phyloP scores from a whole-genome alignment of 1,140 invertebrate species.

The Drosophila arizonae region DNA sequence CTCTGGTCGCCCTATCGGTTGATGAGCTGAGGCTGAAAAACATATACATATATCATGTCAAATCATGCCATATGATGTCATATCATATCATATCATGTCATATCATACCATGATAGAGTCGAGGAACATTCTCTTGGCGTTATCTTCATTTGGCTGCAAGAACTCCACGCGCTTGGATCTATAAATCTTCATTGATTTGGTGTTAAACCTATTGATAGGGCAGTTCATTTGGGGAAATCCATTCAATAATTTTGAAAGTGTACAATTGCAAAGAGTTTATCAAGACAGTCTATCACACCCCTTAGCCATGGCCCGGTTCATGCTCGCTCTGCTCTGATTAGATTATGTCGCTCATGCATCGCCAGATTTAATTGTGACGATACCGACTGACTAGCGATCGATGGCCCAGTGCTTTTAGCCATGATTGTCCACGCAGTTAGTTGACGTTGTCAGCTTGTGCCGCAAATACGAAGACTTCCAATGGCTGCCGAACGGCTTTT shows the following conservation, averaged over 20 bases:
- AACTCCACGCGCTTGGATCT: background rate
- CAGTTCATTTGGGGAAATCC: background rate
- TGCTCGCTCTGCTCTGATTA: slow-evolving; percentile 41
- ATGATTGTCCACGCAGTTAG: slow-evolving; percentile 28
- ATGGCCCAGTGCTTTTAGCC: slow-evolving; percentile 21
- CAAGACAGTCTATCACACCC: background rate
- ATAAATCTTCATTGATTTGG: slow-evolving; percentile 14
- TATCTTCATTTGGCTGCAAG: too few species aligned
- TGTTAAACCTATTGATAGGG: slow-evolving; percentile 25
- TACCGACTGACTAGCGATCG: slow-evolving; percentile 19
- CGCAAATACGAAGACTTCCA: slow-evolving; percentile 21
- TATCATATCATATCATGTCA: too few species aligned
- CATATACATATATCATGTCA: too few species aligned
- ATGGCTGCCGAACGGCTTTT: slow-evolving; percentile 11
- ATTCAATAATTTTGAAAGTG: background rate
- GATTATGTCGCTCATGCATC: slow-evolving; percentile 42
- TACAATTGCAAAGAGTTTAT: background rate
- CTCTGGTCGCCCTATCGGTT: too few species aligned
- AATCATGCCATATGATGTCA: too few species aligned
- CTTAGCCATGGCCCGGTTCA: slow-evolving; percentile 2
- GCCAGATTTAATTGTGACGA: slow-evolving; percentile 40
- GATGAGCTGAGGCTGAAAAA: too few species aligned
- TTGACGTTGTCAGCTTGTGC: slow-evolving; percentile 31
- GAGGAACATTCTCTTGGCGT: too few species aligned
- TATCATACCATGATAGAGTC: too few species aligned